Evolutionary conservation across 2,888 invertebrate genomes (phyloP).

Genomic region (Subacronicta megacephala): DNA sequence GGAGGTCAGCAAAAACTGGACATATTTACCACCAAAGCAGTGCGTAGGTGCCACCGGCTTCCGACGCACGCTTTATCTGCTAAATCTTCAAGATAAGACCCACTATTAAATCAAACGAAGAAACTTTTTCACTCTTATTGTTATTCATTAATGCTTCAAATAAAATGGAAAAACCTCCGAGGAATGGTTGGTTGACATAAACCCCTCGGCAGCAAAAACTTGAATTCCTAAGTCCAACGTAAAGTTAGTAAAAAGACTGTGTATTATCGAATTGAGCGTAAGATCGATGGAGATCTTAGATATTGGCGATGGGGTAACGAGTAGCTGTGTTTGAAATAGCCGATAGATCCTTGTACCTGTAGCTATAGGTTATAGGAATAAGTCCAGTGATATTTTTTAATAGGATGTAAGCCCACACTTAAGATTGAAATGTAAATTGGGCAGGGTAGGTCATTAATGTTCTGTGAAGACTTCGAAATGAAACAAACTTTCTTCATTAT

Average conservation of each 20-base stretch:
- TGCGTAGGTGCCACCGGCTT: slow-evolving; percentile 22
- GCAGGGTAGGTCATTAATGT: no score
- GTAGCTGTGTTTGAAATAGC: slow-evolving; percentile 1
- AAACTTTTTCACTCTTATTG: slow-evolving; percentile 82
- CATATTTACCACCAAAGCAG: no score
- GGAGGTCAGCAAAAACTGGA: no score
- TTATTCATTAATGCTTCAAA: slow-evolving; percentile 88
- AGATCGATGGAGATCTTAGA: slow-evolving; percentile 39
- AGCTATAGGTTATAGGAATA: no score
- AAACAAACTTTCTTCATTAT: no score
- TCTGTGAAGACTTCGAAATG: no score
- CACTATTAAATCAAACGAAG: slow-evolving; percentile 81
- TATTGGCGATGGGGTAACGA: slow-evolving; percentile 21
- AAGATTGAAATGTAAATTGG: no score
- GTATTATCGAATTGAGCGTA: slow-evolving; percentile 41
- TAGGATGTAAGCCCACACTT: neutral
- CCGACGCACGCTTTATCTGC: slow-evolving; percentile 62
- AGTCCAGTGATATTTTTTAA: no score
- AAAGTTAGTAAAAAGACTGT: slow-evolving; percentile 46
- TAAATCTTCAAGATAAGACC: slow-evolving; percentile 70
- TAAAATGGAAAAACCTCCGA: slow-evolving; percentile 80
- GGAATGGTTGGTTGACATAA: slow-evolving; percentile 87
- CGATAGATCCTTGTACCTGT: slow-evolving; percentile 3
- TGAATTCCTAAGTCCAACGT: slow-evolving; percentile 72
- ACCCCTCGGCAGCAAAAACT: slow-evolving; percentile 76